Base-by-base conservation (phyloP, 2,888 invertebrate genomes). In the Cistogaster globosa region DNA sequence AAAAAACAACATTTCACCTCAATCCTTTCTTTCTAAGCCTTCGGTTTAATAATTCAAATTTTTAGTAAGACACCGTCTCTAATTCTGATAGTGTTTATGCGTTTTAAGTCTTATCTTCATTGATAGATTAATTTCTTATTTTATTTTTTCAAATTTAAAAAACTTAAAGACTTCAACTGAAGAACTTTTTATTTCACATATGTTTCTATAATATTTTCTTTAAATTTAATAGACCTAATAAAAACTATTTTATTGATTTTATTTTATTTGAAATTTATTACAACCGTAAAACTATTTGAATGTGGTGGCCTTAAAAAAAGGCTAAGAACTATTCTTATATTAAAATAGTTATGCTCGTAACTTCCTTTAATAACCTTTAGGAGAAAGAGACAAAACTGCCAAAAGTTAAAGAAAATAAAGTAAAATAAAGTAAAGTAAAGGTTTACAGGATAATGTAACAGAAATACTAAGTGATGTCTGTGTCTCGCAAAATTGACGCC, bases 401-500 rank as follows among this genome's bases (percentile, higher is more conserved):
- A 80, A 80, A 76, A 80, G 72, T 67, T 67, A 67, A 63, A 53
- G 26, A 8, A 32, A 32, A 32, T 26, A 26, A 26, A 26, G 2
- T 26, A 26, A 26, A 26, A 1, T 26, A 26, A 38, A 72, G 45
- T 81, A 81, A 74, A 68, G 74, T 85, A 85, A 85, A 82, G 85
- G 82, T 85, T 85, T 85, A 62, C 85, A 82, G 82, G 82, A 85
- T 85, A 85, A 85, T 85, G 82, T 85, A 65, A 71, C 65, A 69
- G 75, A 85, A 85, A 82, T 82, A 85, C 82, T 82, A 82, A 85
- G 82, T 85, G 85, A 85, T 85, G 82, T 82, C 85, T 85, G 75
- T 75, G 85, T 85, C 85, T 85, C 82, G 85, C 75, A 79, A 85
- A 85, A 86, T 79, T 88, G 90, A 90, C 91, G 90, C 90, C 90